Conservation (phyloP, 2,888 invertebrate species). For the Lasioglossum vierecki region DNA sequence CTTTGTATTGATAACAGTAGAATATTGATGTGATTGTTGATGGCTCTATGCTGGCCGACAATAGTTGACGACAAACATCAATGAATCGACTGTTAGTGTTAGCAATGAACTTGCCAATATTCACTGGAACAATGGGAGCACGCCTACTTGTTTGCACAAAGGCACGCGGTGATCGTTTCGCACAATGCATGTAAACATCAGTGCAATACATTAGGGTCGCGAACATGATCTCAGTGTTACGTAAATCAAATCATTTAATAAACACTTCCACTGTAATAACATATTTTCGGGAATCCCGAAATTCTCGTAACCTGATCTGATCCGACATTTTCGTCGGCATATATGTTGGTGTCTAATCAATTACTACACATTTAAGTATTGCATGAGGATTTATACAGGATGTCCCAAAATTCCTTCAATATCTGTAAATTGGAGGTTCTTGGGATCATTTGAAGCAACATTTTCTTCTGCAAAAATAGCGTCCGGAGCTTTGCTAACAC, state of each 20-base stretch:
- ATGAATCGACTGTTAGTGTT: conserved; percentile 1
- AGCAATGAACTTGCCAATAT: conserved; percentile 12
- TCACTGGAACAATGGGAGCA: background rate
- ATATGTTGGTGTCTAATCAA: too few species aligned
- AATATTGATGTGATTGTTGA: background rate
- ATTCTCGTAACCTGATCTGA: background rate
- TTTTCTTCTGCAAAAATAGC: too few species aligned
- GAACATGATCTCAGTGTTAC: background rate
- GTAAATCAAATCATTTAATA: background rate
- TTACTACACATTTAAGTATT: too few species aligned
- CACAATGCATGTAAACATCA: background rate
- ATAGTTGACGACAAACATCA: background rate
- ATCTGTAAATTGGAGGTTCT: too few species aligned
- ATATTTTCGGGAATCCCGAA: background rate
- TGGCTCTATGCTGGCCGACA: background rate
- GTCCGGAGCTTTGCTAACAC: too few species aligned
- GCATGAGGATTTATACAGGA: too few species aligned
- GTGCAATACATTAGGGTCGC: background rate
- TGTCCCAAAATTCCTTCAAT: too few species aligned
- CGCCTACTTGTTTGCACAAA: background rate
- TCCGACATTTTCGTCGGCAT: background rate
- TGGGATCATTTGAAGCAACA: too few species aligned
- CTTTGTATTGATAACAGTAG: background rate
- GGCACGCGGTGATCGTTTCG: background rate
- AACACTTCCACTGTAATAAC: background rate